Evolutionary conservation across 2,888 invertebrate species (phyloP), one percentile per base, ranked within the genome.

Genomic region (Eupithecia vulgata): DNA sequence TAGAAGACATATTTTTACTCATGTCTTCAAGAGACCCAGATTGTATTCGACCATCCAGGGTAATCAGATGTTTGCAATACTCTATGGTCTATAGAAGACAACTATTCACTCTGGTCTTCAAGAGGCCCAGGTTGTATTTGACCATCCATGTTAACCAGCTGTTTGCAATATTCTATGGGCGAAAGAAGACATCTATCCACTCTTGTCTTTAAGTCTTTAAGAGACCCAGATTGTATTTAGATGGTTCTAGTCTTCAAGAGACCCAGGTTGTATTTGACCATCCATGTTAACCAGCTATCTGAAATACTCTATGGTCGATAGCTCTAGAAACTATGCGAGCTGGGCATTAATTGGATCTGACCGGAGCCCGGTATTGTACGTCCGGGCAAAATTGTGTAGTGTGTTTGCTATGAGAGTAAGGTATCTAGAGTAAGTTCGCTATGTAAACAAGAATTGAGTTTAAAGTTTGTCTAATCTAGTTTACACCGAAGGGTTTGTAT

Each of bases 271-370:
- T 40, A 7, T 2, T 40, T 40, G 12, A 13, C 37, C 37, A 10
- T 37, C 37, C 42, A 6, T n/a, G 21, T 15, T 64, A 21, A 64
- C 74, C 52, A 69, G 67, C 74, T 68, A 5, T 59, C 35, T 45
- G 12, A n/a, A 13, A 61, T 37, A 12, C 5, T 7, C 74, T 69
- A 34, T 52, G 71, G 34, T 76, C 75, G 71, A 75, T 75, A 72
- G 73, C 68, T 73, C 70, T 35, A 64, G 68, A 61, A 75, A 76
- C 71, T 78, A 74, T 72, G 73, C 73, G 45, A 37, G 21, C 65
- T 45, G 69, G 72, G 8, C 64, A 72, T 68, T 78, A 75, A 79
- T 77, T 79, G 75, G 73, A 75, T 70, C 30, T 69, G 57, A 72
- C 72, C 64, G 75, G 72, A 52, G 37, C 25, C 40, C 61, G 61